Evolutionary conservation across 2,888 invertebrate species (phyloP).

Genomic region (Brenthis hecate): DNA sequence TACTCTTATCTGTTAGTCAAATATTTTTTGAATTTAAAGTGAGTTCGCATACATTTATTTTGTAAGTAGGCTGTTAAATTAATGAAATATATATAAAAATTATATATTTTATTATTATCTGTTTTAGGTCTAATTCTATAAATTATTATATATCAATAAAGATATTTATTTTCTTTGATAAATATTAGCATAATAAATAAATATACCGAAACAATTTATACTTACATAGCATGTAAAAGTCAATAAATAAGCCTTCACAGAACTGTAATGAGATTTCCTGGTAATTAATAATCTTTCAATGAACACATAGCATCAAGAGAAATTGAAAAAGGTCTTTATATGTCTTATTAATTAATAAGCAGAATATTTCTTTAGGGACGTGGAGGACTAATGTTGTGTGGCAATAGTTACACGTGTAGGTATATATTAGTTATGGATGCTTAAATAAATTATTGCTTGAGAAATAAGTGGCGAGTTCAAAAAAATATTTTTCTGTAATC

Average conservation of each 20-base stretch:
- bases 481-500: no score
- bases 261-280: conserved; percentile 18
- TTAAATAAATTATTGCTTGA: no score
- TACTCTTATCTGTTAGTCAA: no score
- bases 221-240: not conserved
- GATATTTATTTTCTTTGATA: no score
- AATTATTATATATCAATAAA: no score
- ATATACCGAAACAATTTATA: not conserved
- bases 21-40: no score
- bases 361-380: conserved; percentile 29
- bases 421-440: not conserved
- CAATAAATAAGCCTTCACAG: conserved; percentile 5
- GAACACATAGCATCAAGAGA: conserved; percentile 23
- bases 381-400: conserved; percentile 12
- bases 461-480: no score
- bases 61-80: no score
- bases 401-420: not conserved
- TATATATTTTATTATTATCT: no score
- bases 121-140: no score
- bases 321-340: conserved; percentile 33
- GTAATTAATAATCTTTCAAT: conserved; percentile 26
- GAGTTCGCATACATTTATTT: no score
- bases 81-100: no score
- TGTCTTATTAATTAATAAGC: conserved; percentile 29
- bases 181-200: not conserved